Evolutionary conservation across 2,888 invertebrate genomes (phyloP).

Genomic region (Loripinus fragilis): DNA sequence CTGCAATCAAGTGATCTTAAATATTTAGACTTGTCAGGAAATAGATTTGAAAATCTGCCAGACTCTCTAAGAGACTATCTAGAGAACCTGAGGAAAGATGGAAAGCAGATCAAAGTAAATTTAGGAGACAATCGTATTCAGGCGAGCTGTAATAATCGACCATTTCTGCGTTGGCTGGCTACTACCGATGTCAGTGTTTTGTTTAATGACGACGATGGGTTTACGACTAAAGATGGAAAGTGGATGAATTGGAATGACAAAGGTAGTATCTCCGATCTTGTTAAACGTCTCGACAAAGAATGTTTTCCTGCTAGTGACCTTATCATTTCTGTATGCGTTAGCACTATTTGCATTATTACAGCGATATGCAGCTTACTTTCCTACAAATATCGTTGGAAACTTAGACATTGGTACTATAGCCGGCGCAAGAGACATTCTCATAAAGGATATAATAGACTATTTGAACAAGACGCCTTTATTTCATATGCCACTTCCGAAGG

Average conservation of each 20-base stretch:
- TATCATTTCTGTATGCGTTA: not conserved
- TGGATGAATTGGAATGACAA: not conserved
- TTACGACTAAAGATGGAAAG: not conserved
- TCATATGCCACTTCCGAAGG: conserved; percentile 37
- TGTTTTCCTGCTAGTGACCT: not conserved
- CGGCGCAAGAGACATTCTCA: conserved; percentile 25
- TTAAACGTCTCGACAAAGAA: not conserved
- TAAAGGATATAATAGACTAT: conserved; percentile 46
- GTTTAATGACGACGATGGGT: conserved; percentile 18
- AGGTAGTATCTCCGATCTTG: not conserved
- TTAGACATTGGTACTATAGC: conserved; percentile 52
- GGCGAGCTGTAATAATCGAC: conserved; percentile 40
- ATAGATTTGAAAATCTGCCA: conserved; percentile 24
- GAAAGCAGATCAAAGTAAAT: conserved; percentile 9
- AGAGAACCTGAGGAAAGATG: conserved; percentile 1
- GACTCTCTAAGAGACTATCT: conserved; percentile 4
- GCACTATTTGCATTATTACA: conserved; percentile 9
- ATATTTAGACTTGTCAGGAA: conserved; percentile 17
- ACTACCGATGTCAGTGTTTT: not conserved
- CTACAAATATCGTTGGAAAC: conserved; percentile 51
- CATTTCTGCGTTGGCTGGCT: conserved; percentile 49
- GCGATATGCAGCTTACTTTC: conserved; percentile 4
- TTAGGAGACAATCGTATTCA: conserved; percentile 37
- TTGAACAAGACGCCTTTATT: conserved; percentile 52
- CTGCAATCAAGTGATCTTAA: not conserved